Evolutionary conservation across 2,113 vertebrate genomes (phyloP).

Genomic region (Micronycteris hirsuta): DNA sequence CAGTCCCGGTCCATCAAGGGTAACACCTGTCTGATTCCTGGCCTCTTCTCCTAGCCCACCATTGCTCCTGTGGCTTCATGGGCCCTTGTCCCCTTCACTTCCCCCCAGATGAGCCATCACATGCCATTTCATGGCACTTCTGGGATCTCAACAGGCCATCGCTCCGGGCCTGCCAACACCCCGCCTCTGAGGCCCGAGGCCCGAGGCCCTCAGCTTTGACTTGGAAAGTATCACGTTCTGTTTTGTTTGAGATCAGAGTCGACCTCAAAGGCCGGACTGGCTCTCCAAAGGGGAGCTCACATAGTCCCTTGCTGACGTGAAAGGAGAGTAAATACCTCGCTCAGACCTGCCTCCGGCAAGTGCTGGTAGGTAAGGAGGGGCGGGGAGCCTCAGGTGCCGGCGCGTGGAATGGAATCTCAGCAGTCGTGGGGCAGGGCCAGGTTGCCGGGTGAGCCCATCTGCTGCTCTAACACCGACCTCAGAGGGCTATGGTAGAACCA

Average conservation of each 20-base stretch:
- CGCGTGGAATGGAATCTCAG: not conserved
- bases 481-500: rapidly evolving
- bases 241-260: not conserved
- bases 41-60: not conserved
- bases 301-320: not conserved
- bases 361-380: not conserved
- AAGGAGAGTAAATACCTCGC: not conserved
- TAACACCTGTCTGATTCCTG: not conserved
- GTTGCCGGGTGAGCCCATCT: not conserved
- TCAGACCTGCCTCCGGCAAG: not conserved
- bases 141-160: not conserved
- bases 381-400: not conserved
- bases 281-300: not conserved
- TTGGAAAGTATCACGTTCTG: not conserved
- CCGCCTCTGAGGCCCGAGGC: not conserved
- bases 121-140: not conserved
- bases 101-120: not conserved
- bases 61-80: rapidly evolving
- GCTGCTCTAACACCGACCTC: rapidly evolving
- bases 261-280: not conserved
- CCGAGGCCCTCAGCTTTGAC: not conserved
- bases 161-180: not conserved
- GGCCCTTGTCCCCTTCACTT: too few species aligned
- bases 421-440: rapidly evolving
- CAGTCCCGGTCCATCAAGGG: not conserved